Conservation (phyloP, 2,888 invertebrate genomes). For the Sacculina carcini region DNA sequence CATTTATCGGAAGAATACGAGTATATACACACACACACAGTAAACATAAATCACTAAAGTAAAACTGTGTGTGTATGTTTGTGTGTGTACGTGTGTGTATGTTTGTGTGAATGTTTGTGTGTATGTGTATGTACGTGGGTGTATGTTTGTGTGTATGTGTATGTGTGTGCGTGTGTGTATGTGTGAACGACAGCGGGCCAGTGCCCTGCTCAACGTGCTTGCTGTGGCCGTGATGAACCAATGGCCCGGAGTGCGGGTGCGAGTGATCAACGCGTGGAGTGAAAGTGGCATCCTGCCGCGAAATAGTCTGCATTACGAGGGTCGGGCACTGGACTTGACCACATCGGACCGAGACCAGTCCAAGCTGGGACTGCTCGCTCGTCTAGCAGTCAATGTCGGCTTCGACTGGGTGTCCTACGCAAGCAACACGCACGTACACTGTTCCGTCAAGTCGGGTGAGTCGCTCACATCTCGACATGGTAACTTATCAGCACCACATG, state of each 20-base stretch:
- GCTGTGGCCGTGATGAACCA: constrained; percentile 93
- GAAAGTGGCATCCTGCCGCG: constrained; percentile 46
- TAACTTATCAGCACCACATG: too few relatives aligned
- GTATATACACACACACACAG: too few relatives aligned
- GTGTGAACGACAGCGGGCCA: constrained; percentile 70
- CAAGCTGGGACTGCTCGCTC: constrained; percentile 85
- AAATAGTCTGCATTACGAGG: constrained; percentile 84
- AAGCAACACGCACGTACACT: constrained; percentile 78
- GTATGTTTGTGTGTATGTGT: too few relatives aligned
- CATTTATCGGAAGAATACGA: too few relatives aligned
- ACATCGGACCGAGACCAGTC: constrained; percentile 75
- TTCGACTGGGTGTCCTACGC: constrained; percentile 98
- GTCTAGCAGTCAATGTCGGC: constrained; percentile 83
- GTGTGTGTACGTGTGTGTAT: too few relatives aligned
- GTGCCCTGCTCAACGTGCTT: constrained; percentile 74
- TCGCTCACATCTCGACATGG: too few relatives aligned
- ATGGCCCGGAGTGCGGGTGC: constrained; percentile 78
- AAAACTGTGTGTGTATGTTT: too few relatives aligned
- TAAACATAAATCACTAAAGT: too few relatives aligned
- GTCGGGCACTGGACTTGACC: constrained; percentile 85
- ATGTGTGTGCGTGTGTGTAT: too few relatives aligned
- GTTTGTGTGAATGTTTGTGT: too few relatives aligned
- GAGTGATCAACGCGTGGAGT: constrained; percentile 89
- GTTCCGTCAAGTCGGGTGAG: constrained; percentile 89
- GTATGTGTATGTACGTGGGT: too few relatives aligned